Conservation (phyloP, 2,113 vertebrate species). For the Phodopus roborovskii region DNA sequence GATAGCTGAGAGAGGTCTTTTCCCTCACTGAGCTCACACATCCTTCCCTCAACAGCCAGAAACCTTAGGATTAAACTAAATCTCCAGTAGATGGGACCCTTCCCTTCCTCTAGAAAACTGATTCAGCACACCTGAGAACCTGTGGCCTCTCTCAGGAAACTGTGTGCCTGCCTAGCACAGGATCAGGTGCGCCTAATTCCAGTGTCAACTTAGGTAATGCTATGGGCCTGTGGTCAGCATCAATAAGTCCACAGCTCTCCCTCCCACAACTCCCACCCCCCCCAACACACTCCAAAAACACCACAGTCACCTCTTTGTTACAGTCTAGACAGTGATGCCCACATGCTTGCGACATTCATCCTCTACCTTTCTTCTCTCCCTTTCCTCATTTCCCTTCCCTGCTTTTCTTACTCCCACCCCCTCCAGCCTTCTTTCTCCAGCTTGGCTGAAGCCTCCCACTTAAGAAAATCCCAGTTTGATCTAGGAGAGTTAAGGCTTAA, state of each 20-base stretch:
- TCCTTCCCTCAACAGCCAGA: background rate
- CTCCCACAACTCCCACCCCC: too few species aligned
- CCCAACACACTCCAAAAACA: background rate
- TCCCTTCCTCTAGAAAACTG: background rate
- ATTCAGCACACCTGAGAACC: background rate
- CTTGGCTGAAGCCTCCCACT: background rate
- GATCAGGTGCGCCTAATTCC: background rate
- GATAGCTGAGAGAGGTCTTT: background rate
- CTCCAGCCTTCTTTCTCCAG: background rate
- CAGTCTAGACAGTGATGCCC: background rate
- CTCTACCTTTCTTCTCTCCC: background rate
- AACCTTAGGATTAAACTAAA: background rate
- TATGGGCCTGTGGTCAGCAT: rapidly evolving
- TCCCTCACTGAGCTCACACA: background rate
- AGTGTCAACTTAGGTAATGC: background rate
- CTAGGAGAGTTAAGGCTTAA: background rate
- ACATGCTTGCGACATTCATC: background rate
- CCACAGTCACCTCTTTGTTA: slow-evolving; percentile 57
- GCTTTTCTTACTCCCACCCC: too few species aligned
- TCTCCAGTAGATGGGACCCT: background rate
- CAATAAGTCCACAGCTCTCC: background rate
- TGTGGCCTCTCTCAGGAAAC: slow-evolving; percentile 6
- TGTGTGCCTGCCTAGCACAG: background rate
- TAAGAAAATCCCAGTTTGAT: background rate
- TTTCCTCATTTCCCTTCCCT: too few species aligned